These are phyloP conservation scores for Chelonus formosanus DNA, from an alignment of 2,888 invertebrate genomes.

Conservation along the genomic window DNA sequence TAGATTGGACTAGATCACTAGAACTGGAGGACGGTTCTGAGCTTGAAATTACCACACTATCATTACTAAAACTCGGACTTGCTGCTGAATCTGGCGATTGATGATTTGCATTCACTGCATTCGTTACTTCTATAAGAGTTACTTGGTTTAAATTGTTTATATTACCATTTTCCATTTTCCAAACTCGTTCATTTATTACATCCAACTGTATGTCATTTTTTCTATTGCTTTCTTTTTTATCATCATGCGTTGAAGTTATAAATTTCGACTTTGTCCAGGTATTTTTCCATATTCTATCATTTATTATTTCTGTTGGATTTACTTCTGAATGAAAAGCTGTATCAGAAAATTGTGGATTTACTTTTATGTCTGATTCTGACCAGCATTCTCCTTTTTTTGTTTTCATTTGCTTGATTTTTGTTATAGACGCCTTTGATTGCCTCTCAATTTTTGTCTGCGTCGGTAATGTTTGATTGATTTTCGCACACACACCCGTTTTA, in stretches of 20 bases:
- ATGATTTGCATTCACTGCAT: conserved; percentile 47
- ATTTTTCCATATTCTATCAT: conserved; percentile 60
- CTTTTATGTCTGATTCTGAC: conserved; percentile 18
- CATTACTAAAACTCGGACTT: conserved; percentile 61
- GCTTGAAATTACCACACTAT: conserved; percentile 60
- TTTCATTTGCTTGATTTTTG: conserved; percentile 38
- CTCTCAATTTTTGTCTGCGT: conserved; percentile 28
- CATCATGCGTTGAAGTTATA: conserved; percentile 23
- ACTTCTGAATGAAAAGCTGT: conserved; percentile 41
- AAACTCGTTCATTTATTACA: conserved; percentile 59
- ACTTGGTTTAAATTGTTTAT: conserved; percentile 39
- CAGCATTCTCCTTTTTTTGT: conserved; percentile 34
- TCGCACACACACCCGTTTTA: conserved; percentile 12
- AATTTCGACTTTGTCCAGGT: conserved; percentile 53
- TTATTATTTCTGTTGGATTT: conserved; percentile 57
- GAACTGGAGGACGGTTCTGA: conserved; percentile 62
- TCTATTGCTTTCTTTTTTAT: conserved; percentile 32
- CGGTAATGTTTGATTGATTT: conserved; percentile 27
- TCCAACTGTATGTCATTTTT: conserved; percentile 51
- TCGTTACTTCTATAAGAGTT: conserved; percentile 58
- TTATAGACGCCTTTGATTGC: conserved; percentile 32
- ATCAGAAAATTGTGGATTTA: conserved; percentile 31
- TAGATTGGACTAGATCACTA: conserved; percentile 53
- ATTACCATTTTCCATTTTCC: conserved; percentile 49
- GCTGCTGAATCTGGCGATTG: conserved; percentile 49